These are phyloP conservation scores for Sesamia nonagrioides DNA, from an alignment of 1,140 invertebrate genomes.

Conservation along the genomic window DNA sequence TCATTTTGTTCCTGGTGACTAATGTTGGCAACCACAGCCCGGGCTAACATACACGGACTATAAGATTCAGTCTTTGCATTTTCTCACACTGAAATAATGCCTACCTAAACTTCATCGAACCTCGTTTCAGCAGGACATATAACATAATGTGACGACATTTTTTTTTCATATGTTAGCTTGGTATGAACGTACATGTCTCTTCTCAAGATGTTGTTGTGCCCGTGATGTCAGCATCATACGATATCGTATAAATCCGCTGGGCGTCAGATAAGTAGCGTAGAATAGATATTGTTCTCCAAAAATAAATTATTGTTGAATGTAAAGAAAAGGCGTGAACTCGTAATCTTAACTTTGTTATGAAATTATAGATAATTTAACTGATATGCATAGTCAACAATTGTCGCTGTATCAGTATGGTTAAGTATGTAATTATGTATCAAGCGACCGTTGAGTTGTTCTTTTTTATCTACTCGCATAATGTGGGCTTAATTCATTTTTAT, in stretches of 20 bases:
- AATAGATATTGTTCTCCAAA: constrained; percentile 4
- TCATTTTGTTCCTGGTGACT: not conserved
- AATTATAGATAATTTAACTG: constrained; percentile 24
- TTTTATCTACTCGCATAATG: too few relatives aligned
- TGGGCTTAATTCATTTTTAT: too few relatives aligned
- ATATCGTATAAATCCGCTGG: not conserved
- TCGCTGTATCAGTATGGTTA: not conserved
- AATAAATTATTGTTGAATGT: constrained; percentile 7
- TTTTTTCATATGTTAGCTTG: too few relatives aligned
- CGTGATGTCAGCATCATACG: constrained; percentile 35
- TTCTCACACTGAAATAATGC: too few relatives aligned
- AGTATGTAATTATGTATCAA: not conserved
- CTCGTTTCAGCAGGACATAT: too few relatives aligned
- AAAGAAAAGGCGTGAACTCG: constrained; percentile 27
- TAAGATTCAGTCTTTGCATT: too few relatives aligned
- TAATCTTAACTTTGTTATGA: constrained; percentile 35
- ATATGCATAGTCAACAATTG: constrained; percentile 18
- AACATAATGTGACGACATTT: not conserved
- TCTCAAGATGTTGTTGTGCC: constrained; percentile 16
- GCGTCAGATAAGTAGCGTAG: constrained; percentile 16
- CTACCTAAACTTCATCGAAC: too few relatives aligned
- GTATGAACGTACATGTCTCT: not conserved
- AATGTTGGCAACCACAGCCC: not conserved
- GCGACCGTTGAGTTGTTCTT: too few relatives aligned
- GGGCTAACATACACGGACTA: not conserved